Evolutionary conservation across 2,113 vertebrate genomes (phyloP), one percentile per base, ranked within the genome.

Genomic region (Erinaceus europaeus): DNA sequence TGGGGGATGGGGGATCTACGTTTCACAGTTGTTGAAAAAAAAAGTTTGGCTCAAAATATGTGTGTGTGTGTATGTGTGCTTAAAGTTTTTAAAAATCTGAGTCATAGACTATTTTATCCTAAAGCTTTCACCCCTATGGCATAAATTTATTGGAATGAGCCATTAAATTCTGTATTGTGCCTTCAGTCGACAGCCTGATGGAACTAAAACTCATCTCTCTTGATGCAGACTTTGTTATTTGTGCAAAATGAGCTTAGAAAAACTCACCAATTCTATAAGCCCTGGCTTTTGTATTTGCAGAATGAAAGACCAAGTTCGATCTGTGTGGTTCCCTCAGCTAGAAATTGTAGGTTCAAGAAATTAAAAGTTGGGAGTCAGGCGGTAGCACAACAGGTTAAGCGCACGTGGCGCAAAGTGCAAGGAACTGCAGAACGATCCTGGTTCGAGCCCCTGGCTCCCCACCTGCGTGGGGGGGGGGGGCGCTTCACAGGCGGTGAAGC

Each of bases 201-300:
- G 23, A 84, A 91, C 52, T 88, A 88, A 92, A 88, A 83, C 17
- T 48, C 34, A 67, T 6, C 50, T 48, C 55, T 78, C 34, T 90
- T 53, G 57, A 20, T 34, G 23, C 34, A 72, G 21, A 4, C 20
- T 78, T 86, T 57, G 61, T 68, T 50, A 67, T 55, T 76, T 72
- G 23, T 55, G 52, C 75, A 93, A 68, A 72, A 27, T 8, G 52
- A 76, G n/a, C 21, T 71, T n/a, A 17, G 46, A 55, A n/a, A 29
- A 77, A 81, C 81, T 38, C 18, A 88, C 53, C 42, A 78, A 72
- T 83, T 88, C 46, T 78, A 75, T 68, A 92, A 42, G 38, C 21
- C 50, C 48, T 74, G 2, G 62, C 64, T 88, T 93, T 9, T 38
- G 73, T 86, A 89, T 11, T 55, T 86, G 17, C 72, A 79, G 93